Evolutionary conservation across 2,888 invertebrate genomes (phyloP).

Genomic region (Callimorpha dominula): DNA sequence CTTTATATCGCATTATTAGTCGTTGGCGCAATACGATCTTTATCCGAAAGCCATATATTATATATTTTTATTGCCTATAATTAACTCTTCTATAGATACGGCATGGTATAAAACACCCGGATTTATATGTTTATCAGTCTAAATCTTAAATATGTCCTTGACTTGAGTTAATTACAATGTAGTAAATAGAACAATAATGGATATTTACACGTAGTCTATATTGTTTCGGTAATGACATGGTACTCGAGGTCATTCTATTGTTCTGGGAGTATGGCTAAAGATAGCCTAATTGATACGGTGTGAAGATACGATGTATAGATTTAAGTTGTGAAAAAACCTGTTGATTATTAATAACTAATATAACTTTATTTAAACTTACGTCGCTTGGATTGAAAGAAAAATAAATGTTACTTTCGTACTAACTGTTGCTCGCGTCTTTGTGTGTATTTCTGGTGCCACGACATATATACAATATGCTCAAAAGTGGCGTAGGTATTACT

Average conservation of each 20-base stretch:
- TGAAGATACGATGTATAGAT: slow-evolving; percentile 17
- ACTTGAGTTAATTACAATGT: slow-evolving; percentile 36
- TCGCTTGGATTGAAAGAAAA: no score
- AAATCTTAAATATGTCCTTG: slow-evolving; percentile 25
- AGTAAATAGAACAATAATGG: slow-evolving; percentile 28
- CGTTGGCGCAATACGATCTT: neutral
- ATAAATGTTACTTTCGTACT: neutral
- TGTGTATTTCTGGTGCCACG: neutral
- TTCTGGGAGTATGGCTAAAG: slow-evolving; percentile 45
- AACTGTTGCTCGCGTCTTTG: neutral
- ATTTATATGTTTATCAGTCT: neutral
- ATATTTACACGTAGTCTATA: slow-evolving; percentile 23
- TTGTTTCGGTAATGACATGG: slow-evolving; percentile 45
- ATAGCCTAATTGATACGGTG: slow-evolving; percentile 40
- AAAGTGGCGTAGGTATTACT: no score
- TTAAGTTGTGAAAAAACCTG: no score
- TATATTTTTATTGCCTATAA: neutral
- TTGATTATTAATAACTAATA: no score
- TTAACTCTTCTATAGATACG: neutral
- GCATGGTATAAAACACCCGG: neutral
- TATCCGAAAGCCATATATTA: neutral
- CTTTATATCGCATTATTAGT: neutral
- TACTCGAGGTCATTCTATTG: slow-evolving; percentile 53
- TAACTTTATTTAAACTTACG: no score
- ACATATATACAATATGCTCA: no score